Conservation (phyloP, 2,888 invertebrate genomes). For the Sialis fuliginosa region DNA sequence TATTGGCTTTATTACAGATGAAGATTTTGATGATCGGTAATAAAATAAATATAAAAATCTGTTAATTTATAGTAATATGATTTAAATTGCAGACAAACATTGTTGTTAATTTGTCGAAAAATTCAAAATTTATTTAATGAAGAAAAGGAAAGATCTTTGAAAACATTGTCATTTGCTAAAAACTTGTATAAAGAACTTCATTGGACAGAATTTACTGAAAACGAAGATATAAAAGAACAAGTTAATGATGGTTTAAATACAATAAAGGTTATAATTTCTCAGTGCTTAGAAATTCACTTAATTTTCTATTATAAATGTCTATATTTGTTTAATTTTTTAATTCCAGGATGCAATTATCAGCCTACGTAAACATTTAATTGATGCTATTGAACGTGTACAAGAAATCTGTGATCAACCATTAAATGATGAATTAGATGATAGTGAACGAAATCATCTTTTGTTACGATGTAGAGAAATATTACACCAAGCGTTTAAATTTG, state of each 20-base stretch:
- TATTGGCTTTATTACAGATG: neutral
- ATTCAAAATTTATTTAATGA: slow-evolving; percentile 64
- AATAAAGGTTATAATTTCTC: neutral
- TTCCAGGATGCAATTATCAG: slow-evolving; percentile 35
- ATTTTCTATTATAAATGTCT: neutral
- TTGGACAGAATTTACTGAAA: neutral
- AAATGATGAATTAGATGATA: slow-evolving; percentile 33
- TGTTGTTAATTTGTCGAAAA: slow-evolving; percentile 52
- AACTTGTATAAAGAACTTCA: slow-evolving; percentile 43
- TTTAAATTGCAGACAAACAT: slow-evolving; percentile 28
- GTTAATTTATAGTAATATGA: slow-evolving; percentile 12
- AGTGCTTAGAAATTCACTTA: neutral
- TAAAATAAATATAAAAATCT: slow-evolving; percentile 10
- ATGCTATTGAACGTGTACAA: slow-evolving; percentile 37
- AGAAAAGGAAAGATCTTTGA: slow-evolving; percentile 61
- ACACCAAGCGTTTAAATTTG: slow-evolving; percentile 77
- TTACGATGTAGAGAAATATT: slow-evolving; percentile 56
- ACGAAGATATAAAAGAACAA: neutral
- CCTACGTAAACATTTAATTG: slow-evolving; percentile 35
- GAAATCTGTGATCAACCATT: slow-evolving; percentile 28
- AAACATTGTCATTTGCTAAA: slow-evolving; percentile 67
- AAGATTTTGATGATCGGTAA: slow-evolving; percentile 10
- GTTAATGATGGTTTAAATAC: neutral
- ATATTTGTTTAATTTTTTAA: slow-evolving; percentile 6
- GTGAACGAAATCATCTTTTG: slow-evolving; percentile 38